Evolutionary conservation across 2,113 vertebrate species (phyloP).

Genomic region (Narcine bancroftii): DNA sequence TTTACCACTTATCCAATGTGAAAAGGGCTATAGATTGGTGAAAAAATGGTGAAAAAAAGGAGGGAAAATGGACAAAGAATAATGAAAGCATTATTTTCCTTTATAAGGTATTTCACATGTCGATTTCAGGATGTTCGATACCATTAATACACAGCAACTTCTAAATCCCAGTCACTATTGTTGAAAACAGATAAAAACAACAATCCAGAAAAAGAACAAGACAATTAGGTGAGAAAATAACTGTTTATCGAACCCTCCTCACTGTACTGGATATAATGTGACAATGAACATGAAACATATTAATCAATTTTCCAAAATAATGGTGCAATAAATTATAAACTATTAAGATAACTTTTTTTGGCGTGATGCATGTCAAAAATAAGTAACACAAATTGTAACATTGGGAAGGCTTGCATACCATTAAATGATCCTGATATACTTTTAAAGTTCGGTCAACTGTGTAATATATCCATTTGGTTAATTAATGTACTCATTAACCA

Average conservation of each 20-base stretch:
- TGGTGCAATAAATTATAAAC: not conserved
- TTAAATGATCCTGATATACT: constrained; percentile 1
- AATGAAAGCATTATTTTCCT: not conserved
- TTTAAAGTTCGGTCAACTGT: not conserved
- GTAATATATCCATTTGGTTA: constrained; percentile 36
- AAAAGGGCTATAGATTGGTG: too few relatives aligned
- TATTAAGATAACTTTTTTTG: constrained; percentile 29
- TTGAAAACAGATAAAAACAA: not conserved
- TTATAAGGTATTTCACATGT: too few relatives aligned
- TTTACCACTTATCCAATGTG: too few relatives aligned
- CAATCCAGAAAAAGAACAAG: not conserved
- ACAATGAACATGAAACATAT: too few relatives aligned
- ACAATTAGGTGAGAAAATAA: not conserved
- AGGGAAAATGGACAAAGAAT: not conserved
- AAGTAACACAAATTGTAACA: constrained; percentile 8
- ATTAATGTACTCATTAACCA: constrained; percentile 37
- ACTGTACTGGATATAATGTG: too few relatives aligned
- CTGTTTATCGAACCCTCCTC: too few relatives aligned
- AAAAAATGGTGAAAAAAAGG: too few relatives aligned
- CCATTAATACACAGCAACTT: too few relatives aligned
- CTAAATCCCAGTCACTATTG: too few relatives aligned
- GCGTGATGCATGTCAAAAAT: not conserved
- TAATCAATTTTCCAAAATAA: not conserved
- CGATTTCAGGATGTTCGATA: too few relatives aligned
- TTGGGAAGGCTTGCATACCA: constrained; percentile 27